Percentiles rank a stretch among this genome's conserved stretches.
phyloP scores from a whole-genome alignment of 1,140 invertebrate species.

The Heliconius congener region DNA sequence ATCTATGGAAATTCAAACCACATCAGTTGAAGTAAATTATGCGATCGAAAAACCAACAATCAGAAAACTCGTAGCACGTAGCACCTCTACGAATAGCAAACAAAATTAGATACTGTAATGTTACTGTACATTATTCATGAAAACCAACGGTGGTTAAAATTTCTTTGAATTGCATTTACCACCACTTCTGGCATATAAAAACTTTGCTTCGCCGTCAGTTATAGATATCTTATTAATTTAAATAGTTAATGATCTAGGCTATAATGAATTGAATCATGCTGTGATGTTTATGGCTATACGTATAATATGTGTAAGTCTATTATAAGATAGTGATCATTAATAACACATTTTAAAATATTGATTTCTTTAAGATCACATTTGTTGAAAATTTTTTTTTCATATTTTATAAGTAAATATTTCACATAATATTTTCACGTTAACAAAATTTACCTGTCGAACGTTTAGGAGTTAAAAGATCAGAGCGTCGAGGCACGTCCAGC shows the following conservation, averaged over 20 bases:
- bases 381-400: too few relatives aligned
- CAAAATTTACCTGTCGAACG: conserved; percentile 27
- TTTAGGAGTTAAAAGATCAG: conserved; percentile 46
- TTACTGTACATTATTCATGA: conserved; percentile 27
- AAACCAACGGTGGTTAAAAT: not conserved
- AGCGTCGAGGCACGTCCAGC: conserved; percentile 65
- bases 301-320: too few relatives aligned
- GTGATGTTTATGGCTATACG: too few relatives aligned
- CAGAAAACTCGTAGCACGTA: conserved; percentile 54
- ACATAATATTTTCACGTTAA: not conserved
- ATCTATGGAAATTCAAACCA: conserved; percentile 49
- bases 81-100: conserved; percentile 39
- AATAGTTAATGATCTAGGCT: too few relatives aligned
- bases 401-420: not conserved
- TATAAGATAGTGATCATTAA: too few relatives aligned
- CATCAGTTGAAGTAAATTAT: conserved; percentile 64
- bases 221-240: too few relatives aligned
- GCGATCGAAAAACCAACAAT: conserved; percentile 57
- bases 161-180: not conserved
- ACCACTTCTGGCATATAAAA: not conserved
- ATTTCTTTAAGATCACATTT: too few relatives aligned
- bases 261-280: too few relatives aligned
- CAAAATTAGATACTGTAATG: conserved; percentile 34
- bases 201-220: not conserved
- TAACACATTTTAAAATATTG: too few relatives aligned